Base-by-base conservation (phyloP, 2,113 vertebrate species). In the Perca schrenkii region DNA sequence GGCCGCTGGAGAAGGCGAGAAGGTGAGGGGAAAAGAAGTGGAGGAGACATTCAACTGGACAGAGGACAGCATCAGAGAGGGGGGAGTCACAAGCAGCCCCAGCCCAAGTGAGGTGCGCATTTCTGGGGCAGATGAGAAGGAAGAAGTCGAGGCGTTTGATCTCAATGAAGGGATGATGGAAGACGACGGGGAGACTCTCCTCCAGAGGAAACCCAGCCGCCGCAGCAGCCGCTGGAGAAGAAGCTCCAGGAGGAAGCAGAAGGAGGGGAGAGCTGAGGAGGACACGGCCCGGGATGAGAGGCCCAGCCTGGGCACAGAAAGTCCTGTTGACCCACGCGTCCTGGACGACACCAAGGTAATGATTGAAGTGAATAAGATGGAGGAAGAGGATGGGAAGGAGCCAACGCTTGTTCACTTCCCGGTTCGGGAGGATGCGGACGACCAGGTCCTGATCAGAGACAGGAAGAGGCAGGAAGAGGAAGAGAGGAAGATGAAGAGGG, bases 201-300 rank as follows among this genome's bases (percentile, higher is more conserved):
- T 95, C 62, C 57, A 70, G 52, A 92, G 88, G 76, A 94, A 93
- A 19, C 90, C 95, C 6, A 84, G 85, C 80, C 90, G 92, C 2
- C 72, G 79, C 61, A 95, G 94, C 85, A 89, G 84, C 73, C 88
- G 92, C 79, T 95, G 94, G 94, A 95, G 93, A 7, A 92, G 91
- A 25, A 93, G 93, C 88, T 93, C 90, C 65, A 91, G 86, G 87
- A 95, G 89, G 82, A 92, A 87, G 85, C 86, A 88, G 76, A 92
- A 80, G 63, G 88, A 90, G 31, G 72, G 12, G 21, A 86, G 67
- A 34, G 58, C 36, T 4, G 83, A 89, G 1, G 84, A 84, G 31
- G 65, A 69, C 1, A 0, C 56, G 2, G 19, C 67, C 57, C 56
- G 16, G n/a, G 78, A 80, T 2, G 74, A 89, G 52, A 75, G n/a